Percentiles rank a stretch among this genome's conserved stretches.
Evolutionary conservation across 2,797 vertebrate genomes (phyloP).

Genomic region (Molossus molossus): DNA sequence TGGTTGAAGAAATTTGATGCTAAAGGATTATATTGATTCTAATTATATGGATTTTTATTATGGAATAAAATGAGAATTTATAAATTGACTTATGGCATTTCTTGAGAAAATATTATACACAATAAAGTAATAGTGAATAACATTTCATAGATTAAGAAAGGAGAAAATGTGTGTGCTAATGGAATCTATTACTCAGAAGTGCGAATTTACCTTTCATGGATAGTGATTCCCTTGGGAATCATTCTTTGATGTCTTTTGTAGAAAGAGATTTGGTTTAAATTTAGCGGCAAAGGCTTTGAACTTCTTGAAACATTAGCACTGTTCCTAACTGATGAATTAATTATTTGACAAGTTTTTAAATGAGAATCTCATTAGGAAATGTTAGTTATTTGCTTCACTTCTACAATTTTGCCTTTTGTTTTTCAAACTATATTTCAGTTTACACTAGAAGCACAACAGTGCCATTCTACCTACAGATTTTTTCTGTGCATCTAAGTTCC

Average conservation of each 20-base stretch:
- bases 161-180: not conserved
- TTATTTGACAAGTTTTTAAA: conserved; percentile 64
- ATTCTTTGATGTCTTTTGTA: conserved; percentile 43
- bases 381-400: not conserved
- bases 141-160: conserved; percentile 44
- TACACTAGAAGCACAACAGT: not conserved
- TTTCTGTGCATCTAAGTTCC: not conserved
- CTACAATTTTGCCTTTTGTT: conserved; percentile 28
- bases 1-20: conserved; percentile 18
- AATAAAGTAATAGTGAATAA: not conserved
- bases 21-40: conserved; percentile 23
- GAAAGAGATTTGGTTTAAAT: conserved; percentile 64
- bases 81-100: not conserved
- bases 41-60: conserved; percentile 58
- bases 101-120: conserved; percentile 37
- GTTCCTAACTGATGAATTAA: conserved; percentile 57
- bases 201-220: conserved; percentile 41
- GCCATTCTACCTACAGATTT: not conserved
- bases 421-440: conserved; percentile 4
- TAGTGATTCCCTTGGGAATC: conserved; percentile 31
- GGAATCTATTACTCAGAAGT: not conserved
- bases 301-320: conserved; percentile 61
- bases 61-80: not conserved
- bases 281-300: not conserved
- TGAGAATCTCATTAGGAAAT: conserved; percentile 1